phyloP scores from a whole-genome alignment of 2,797 vertebrate genomes.

The Squalus acanthias region DNA sequence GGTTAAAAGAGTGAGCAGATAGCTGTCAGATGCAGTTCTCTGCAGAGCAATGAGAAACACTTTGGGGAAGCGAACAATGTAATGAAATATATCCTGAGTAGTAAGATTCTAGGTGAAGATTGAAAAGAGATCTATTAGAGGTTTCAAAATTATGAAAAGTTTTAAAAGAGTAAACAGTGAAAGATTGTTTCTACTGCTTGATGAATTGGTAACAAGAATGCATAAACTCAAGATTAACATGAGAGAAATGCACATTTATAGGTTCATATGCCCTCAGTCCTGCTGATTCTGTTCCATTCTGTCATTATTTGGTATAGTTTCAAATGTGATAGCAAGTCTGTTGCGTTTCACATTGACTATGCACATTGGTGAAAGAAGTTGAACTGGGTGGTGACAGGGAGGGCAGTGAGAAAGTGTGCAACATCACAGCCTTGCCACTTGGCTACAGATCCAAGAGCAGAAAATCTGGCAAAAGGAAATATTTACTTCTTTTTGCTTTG shows the following conservation, averaged over 20 bases:
- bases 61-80: not conserved
- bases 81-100: not conserved
- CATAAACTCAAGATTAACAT: not conserved
- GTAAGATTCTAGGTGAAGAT: not conserved
- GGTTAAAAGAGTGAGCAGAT: not conserved
- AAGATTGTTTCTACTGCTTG: not conserved
- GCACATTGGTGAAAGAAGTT: not conserved
- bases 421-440: not conserved
- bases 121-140: not conserved
- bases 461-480: not conserved
- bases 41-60: not conserved
- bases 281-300: not conserved
- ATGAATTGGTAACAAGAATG: not conserved
- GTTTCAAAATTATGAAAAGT: not conserved
- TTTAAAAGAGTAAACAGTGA: not conserved
- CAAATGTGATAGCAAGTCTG: not conserved
- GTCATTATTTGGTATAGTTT: not conserved
- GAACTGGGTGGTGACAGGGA: not conserved
- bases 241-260: not conserved
- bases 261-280: no score
- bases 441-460: not conserved
- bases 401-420: not conserved
- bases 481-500: not conserved
- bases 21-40: not conserved
- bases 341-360: not conserved